Evolutionary conservation across 2,888 invertebrate genomes (phyloP).

Genomic region (Odontocerum albicorne): DNA sequence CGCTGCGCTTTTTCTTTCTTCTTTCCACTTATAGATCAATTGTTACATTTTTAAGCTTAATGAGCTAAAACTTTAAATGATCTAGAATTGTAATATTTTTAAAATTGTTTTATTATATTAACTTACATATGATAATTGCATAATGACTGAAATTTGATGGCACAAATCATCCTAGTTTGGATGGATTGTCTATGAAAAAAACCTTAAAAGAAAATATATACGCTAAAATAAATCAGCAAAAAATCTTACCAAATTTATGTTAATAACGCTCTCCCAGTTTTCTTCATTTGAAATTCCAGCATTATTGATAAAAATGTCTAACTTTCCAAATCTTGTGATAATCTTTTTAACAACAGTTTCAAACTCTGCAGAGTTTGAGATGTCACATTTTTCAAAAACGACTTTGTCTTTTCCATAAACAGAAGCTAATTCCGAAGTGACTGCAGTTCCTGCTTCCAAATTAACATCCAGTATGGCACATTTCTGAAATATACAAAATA

Average conservation of each 20-base stretch:
- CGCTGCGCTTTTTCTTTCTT: too few relatives aligned
- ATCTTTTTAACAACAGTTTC: slow-evolving; percentile 46
- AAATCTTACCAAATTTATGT: slow-evolving; percentile 46
- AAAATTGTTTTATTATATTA: too few relatives aligned
- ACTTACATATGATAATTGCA: too few relatives aligned
- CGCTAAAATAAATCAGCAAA: too few relatives aligned
- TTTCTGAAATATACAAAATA: not conserved
- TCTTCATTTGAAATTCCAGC: slow-evolving; percentile 46
- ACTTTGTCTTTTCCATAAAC: slow-evolving; percentile 50
- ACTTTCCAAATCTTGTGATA: slow-evolving; percentile 42
- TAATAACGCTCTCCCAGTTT: slow-evolving; percentile 41
- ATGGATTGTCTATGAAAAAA: too few relatives aligned
- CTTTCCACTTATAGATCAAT: too few relatives aligned
- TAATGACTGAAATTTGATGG: too few relatives aligned
- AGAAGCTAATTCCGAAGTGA: slow-evolving; percentile 46
- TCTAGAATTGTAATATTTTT: too few relatives aligned
- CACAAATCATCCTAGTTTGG: too few relatives aligned
- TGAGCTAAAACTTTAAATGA: too few relatives aligned
- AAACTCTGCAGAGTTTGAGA: slow-evolving; percentile 48
- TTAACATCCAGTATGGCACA: slow-evolving; percentile 43
- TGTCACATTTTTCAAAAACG: slow-evolving; percentile 53
- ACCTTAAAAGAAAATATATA: too few relatives aligned
- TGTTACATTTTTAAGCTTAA: too few relatives aligned
- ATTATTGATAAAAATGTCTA: slow-evolving; percentile 51
- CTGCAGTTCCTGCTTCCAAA: slow-evolving; percentile 45